Conservation (phyloP, 2,888 invertebrate species). For the Melitaea athalia region DNA sequence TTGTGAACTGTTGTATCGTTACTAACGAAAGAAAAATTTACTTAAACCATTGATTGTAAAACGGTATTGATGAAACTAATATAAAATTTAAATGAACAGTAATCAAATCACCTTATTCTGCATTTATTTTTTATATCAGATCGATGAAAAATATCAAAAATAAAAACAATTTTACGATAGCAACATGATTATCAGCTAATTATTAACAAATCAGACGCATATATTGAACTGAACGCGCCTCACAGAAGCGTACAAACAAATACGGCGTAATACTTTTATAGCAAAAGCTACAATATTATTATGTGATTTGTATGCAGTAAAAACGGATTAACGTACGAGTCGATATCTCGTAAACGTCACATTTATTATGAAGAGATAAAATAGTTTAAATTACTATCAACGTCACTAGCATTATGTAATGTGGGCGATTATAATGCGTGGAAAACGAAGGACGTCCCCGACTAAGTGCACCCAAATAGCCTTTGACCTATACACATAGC, state of each 20-base stretch:
- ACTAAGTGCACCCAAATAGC: constrained; percentile 11
- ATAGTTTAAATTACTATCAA: constrained; percentile 23
- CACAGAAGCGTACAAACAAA: background rate
- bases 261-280: background rate
- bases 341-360: background rate
- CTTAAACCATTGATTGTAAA: too few relatives aligned
- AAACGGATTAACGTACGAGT: background rate
- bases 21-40: too few relatives aligned
- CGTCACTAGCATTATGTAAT: constrained; percentile 8
- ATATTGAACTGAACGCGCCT: too few relatives aligned
- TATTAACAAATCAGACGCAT: background rate
- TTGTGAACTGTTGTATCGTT: background rate
- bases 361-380: constrained; percentile 4
- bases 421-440: background rate
- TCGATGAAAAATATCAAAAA: background rate
- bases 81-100: too few relatives aligned
- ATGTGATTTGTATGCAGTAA: background rate
- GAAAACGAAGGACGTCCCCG: constrained; percentile 14
- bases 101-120: too few relatives aligned
- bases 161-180: background rate
- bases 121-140: background rate
- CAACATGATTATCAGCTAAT: background rate
- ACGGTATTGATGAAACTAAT: too few relatives aligned
- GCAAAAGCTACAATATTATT: background rate
- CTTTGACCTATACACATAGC: constrained; percentile 19